Evolutionary conservation across 2,888 invertebrate species (phyloP).

Genomic region (Oscheius myriophilus): DNA sequence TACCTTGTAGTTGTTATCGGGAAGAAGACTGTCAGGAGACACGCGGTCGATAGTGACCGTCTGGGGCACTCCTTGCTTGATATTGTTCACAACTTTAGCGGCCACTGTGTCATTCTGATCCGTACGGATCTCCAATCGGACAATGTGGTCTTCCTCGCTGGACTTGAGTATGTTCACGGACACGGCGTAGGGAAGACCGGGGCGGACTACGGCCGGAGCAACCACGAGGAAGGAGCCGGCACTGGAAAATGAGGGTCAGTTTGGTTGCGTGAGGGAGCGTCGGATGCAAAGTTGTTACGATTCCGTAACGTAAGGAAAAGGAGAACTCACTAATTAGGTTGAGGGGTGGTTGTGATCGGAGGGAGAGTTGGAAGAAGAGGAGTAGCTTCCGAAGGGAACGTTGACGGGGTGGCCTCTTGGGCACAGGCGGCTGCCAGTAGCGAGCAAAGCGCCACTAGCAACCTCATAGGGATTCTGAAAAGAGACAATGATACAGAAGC

Average conservation of each 20-base stretch:
- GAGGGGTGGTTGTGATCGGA: slow-evolving; percentile 14
- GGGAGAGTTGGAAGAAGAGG: slow-evolving; percentile 17
- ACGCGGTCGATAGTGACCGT: slow-evolving; percentile 63
- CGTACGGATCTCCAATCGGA: slow-evolving; percentile 65
- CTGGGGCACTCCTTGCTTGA: slow-evolving; percentile 59
- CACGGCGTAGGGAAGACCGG: slow-evolving; percentile 70
- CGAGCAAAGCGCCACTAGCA: slow-evolving; percentile 22
- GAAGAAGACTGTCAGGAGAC: slow-evolving; percentile 54
- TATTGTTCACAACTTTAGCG: slow-evolving; percentile 62
- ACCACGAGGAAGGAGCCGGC: slow-evolving; percentile 69
- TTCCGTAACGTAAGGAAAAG: too few relatives aligned
- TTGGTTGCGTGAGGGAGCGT: too few relatives aligned
- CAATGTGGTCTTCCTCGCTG: slow-evolving; percentile 65
- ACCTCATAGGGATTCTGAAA: slow-evolving; percentile 9
- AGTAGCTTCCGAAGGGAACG: slow-evolving; percentile 11
- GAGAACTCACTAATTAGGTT: slow-evolving; percentile 12
- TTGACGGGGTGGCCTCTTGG: slow-evolving; percentile 11
- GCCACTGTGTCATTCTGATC: slow-evolving; percentile 65
- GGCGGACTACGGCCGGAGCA: slow-evolving; percentile 71
- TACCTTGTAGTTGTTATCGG: slow-evolving; percentile 58
- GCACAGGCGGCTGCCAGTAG: slow-evolving; percentile 16
- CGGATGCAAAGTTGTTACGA: too few relatives aligned
- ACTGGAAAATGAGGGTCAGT: slow-evolving; percentile 13
- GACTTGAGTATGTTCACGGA: slow-evolving; percentile 71
- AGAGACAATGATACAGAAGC: too few relatives aligned